Conservation (phyloP, 2,797 vertebrate species). For the Leucoraja ocellata region DNA sequence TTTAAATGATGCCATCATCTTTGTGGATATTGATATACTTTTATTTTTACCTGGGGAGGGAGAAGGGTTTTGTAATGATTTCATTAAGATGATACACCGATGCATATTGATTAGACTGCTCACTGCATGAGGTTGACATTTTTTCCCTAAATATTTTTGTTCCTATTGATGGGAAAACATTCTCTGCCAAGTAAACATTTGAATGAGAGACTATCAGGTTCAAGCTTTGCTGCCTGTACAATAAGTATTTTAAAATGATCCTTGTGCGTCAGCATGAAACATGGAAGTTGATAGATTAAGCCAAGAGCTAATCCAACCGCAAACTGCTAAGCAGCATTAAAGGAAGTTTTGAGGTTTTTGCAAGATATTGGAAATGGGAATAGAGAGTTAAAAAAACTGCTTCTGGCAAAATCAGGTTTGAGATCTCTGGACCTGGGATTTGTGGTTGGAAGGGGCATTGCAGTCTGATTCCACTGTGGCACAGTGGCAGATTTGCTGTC, state of each 20-base stretch:
- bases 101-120: not conserved
- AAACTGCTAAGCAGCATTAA: no score
- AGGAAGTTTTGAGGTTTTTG: no score
- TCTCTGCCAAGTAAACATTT: not conserved
- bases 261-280: no score
- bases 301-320: no score
- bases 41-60: not conserved
- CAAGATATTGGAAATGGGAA: no score
- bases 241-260: not conserved
- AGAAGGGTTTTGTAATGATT: not conserved
- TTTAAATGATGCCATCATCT: not conserved
- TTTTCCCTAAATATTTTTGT: not conserved
- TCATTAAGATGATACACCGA: not conserved
- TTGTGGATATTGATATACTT: no score
- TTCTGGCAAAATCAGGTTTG: not conserved
- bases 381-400: no score
- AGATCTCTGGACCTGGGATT: not conserved
- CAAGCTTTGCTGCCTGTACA: no score
- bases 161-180: not conserved
- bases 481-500: no score
- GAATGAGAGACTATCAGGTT: not conserved
- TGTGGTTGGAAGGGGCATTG: no score
- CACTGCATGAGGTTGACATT: not conserved
- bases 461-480: no score
- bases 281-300: no score